Evolutionary conservation across 2,113 vertebrate genomes (phyloP).

Genomic region (Chunga burmeisteri): DNA sequence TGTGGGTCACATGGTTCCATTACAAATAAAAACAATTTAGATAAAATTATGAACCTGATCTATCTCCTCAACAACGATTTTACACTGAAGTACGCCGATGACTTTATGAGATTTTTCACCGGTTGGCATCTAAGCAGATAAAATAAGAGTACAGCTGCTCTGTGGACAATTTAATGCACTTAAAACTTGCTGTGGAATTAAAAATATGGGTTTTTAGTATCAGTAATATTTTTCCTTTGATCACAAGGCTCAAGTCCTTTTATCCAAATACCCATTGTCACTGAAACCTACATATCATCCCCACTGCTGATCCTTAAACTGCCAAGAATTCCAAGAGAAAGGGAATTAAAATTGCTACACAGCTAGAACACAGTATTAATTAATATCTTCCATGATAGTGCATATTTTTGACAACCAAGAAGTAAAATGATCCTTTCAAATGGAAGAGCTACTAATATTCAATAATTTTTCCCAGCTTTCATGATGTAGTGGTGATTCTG

Average conservation of each 20-base stretch:
- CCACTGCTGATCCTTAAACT: background rate
- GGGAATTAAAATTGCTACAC: background rate
- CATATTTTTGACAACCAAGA: background rate
- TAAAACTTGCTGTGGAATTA: background rate
- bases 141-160: background rate
- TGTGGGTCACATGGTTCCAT: background rate
- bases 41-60: background rate
- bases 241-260: background rate
- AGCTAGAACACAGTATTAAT: background rate
- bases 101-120: background rate
- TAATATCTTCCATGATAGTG: background rate
- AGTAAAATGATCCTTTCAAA: background rate
- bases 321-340: background rate
- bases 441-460: background rate
- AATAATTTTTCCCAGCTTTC: background rate
- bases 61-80: background rate
- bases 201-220: background rate
- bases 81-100: fast-evolving
- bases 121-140: background rate
- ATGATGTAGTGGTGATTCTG: background rate
- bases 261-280: background rate
- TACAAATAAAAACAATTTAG: constrained; percentile 47
- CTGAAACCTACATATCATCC: background rate
- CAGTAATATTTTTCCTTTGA: background rate
- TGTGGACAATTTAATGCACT: background rate